Base-by-base conservation (phyloP, 2,797 vertebrate species). In the Coregonus ussuriensis region DNA sequence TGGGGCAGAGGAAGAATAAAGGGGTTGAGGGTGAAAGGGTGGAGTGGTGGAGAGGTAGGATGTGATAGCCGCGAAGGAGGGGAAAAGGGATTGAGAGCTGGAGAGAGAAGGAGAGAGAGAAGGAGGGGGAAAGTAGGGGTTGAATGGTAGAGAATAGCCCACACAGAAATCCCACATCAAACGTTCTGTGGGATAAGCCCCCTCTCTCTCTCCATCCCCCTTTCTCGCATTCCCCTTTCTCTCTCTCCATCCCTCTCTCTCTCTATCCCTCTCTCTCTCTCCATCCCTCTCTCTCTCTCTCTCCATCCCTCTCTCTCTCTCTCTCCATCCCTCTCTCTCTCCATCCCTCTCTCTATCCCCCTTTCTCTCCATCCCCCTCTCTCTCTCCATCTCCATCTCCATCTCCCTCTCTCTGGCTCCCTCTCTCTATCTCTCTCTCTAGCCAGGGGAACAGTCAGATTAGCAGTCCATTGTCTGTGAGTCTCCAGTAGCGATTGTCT, bases 121-220 rank as follows among this genome's bases (percentile, higher is more conserved):
- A 66, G 4, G 18, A 76, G 47, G 18, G 41, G 80, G 31, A 74
- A 18, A 37, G 21, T 21, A 65, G 25, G 6, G 29, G 29, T 11
- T 54, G 59, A 81, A 77, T 6, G 21, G 14, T 62, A 76, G 67
- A 77, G 71, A 1, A 21, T 41, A 72, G 77, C 73, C 79, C 80
- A 88, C 85, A 88, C 88, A 84, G 82, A 89, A 90, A 89, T 88
- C 88, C 91, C 85, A 89, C 86, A 87, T 91, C 87, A 90, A 90
- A 90, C 82, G 72, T 78, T 76, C 75, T 79, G 81, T 79, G 85
- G 84, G 86, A 90, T 91, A 86, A 80, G 83, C 78, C 77, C 83
- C 84, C 83, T 84, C 82, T 80, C 85, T 86, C 79, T 79, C 82
- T 82, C 75, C 82, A 81, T 82, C 78, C 79, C 77, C 81, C 83